Percentiles rank a stretch among this genome's conserved stretches.
phyloP scores from a whole-genome alignment of 1,140 invertebrate species.

The Adelges cooleyi region DNA sequence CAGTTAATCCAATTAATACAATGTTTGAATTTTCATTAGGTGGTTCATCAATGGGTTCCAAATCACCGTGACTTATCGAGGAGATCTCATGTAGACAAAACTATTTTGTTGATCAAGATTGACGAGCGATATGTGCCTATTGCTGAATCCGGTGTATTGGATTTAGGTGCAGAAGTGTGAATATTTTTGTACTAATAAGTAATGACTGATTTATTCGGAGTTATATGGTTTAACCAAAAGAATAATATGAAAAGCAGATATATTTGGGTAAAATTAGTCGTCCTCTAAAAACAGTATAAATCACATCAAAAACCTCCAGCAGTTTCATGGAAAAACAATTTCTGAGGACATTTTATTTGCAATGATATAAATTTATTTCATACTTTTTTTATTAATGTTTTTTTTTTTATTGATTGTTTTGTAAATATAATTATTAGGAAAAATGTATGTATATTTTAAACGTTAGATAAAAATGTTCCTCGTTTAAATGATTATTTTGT shows the following conservation, averaged over 20 bases:
- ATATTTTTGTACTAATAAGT: background rate
- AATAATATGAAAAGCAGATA: no score
- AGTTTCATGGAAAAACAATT: no score
- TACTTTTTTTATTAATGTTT: background rate
- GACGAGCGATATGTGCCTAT: constrained; percentile 88
- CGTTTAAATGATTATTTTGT: constrained; percentile 23
- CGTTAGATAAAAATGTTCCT: constrained; percentile 21
- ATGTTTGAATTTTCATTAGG: constrained; percentile 38
- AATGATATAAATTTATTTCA: background rate
- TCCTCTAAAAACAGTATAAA: no score
- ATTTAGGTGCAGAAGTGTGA: constrained; percentile 55
- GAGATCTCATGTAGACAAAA: constrained; percentile 79
- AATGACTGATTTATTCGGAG: constrained; percentile 8
- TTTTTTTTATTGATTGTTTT: constrained; percentile 6
- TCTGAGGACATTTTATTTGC: no score
- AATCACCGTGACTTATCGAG: constrained; percentile 72
- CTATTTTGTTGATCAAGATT: constrained; percentile 81
- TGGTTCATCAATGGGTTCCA: constrained; percentile 84
- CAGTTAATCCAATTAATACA: background rate
- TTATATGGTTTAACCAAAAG: background rate
- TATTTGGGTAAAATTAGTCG: no score
- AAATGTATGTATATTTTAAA: constrained; percentile 20
- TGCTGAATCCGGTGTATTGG: constrained; percentile 72
- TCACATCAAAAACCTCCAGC: no score
- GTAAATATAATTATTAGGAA: background rate